Base-by-base conservation (phyloP, 2,888 invertebrate genomes). In the Tetranychus truncatus region DNA sequence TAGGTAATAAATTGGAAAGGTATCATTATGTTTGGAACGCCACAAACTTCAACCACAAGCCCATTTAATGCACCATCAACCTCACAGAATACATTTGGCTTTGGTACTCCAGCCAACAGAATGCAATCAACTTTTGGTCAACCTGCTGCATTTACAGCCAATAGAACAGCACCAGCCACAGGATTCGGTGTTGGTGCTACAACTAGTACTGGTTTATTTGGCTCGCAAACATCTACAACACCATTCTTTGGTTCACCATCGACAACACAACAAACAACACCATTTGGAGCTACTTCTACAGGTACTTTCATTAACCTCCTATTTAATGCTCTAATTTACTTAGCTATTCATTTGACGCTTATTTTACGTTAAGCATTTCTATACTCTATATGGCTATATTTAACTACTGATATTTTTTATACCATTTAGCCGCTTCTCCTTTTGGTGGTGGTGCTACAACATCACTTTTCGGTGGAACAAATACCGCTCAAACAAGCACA, bases 201-300 rank as follows among this genome's bases (percentile, higher is more conserved):
- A n/a, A 73, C 73, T 21, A 45, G 65, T n/a, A 55, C 73, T 21
- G 73, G 65, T 15, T 45, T 55, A 45, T 74, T 74, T 74, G 67
- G 74, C 7, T 71, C 71, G 9, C 74, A 74, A 44, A 20, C 71
- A 67, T 44, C 76, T 20, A 46, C 71, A 24, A 71, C 65, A 11
- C 74, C 76, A 18, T 46, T 74, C 11, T 76, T 76, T 71, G 76
- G 76, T 24, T 20, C 76, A 24, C 67, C 66, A 11, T 46, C 71
- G 2, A 9, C 76, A 21, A 55, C 55, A 9, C 55, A 34, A 34
- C 66, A 74, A 69, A 71, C 45, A 18, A 69, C 74, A 65, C 20
- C 69, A 6, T 76, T 76, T 71, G 76, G 76, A 15, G 34, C 74
- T 55, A 45, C 73, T n/a, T 55, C 73, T 55, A 73, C 72, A 34